Evolutionary conservation across 2,797 vertebrate genomes (phyloP).

Genomic region (Oryzias dopingdopingensis): DNA sequence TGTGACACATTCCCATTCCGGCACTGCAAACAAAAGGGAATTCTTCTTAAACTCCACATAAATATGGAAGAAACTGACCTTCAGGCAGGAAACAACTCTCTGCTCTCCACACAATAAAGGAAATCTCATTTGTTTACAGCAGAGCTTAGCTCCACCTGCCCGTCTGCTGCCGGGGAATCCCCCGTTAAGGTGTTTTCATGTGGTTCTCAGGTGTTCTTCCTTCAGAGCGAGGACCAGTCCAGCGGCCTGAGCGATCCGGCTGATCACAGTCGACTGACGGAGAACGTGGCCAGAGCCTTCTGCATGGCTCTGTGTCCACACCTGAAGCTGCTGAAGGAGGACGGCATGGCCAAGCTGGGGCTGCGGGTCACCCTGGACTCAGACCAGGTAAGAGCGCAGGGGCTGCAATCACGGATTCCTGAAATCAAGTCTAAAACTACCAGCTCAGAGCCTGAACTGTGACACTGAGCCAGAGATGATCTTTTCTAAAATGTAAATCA

Average conservation of each 20-base stretch:
- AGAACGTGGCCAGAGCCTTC: conserved; percentile 94
- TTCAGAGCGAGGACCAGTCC: conserved; percentile 92
- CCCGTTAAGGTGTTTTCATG: background rate
- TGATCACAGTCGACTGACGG: conserved; percentile 93
- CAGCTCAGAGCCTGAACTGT: too few species aligned
- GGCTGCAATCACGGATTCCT: too few species aligned
- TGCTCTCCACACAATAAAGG: too few species aligned
- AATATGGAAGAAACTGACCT: too few species aligned
- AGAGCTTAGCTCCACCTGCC: background rate
- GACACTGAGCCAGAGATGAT: too few species aligned
- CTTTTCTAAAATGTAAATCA: too few species aligned
- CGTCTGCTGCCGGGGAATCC: background rate
- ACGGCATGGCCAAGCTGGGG: conserved; percentile 95
- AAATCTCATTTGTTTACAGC: too few species aligned
- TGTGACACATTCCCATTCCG: too few species aligned
- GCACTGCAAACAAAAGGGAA: too few species aligned
- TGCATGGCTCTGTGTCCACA: conserved; percentile 93
- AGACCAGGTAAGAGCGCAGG: conserved; percentile 82
- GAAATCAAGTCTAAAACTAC: too few species aligned
- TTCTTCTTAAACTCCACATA: too few species aligned
- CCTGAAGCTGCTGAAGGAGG: conserved; percentile 95
- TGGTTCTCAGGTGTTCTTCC: conserved; percentile 88
- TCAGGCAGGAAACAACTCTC: too few species aligned
- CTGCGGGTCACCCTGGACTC: conserved; percentile 93
- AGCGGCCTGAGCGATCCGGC: conserved; percentile 90